A percentile compares a stretch with the other conserved stretches of the same genome.
phyloP scores from a whole-genome alignment of 1,140 invertebrate species.

The Drosophila seguyi region DNA sequence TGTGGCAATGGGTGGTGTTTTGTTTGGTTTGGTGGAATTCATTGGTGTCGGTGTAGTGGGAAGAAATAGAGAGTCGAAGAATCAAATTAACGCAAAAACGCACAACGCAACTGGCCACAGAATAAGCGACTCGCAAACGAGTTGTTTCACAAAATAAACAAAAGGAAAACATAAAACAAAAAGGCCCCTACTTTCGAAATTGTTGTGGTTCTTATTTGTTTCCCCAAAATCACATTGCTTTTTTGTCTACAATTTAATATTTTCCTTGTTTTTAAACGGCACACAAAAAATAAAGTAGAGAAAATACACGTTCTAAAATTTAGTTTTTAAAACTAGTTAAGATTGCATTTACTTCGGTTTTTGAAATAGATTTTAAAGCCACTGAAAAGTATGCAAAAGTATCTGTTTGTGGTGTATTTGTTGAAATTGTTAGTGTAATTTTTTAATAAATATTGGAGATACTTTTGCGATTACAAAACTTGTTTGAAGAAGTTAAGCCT shows the following conservation, averaged over 20 bases:
- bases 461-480: not conserved
- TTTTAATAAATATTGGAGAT: not conserved
- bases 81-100: conserved; percentile 73
- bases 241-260: conserved; percentile 10
- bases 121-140: conserved; percentile 37
- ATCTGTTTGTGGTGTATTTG: not conserved
- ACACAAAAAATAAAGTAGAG: not conserved
- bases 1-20: conserved; percentile 28
- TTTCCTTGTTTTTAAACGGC: conserved; percentile 14
- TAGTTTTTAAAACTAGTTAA: not conserved
- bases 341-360: not conserved
- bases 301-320: conserved; percentile 16
- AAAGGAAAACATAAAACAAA: conserved; percentile 20
- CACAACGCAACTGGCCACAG: conserved; percentile 55
- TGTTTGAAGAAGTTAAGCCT: not conserved
- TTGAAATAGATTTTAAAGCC: not conserved
- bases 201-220: conserved; percentile 29
- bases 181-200: conserved; percentile 32
- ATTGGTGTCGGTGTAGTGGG: conserved; percentile 39
- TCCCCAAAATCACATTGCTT: conserved; percentile 6
- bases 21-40: conserved; percentile 13
- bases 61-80: conserved; percentile 67
- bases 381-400: not conserved
- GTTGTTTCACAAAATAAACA: conserved; percentile 11
- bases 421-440: not conserved